Percentiles rank a stretch among this genome's conserved stretches.
phyloP scores from a whole-genome alignment of 2,888 invertebrate genomes.

The Leptinotarsa tumamoca region DNA sequence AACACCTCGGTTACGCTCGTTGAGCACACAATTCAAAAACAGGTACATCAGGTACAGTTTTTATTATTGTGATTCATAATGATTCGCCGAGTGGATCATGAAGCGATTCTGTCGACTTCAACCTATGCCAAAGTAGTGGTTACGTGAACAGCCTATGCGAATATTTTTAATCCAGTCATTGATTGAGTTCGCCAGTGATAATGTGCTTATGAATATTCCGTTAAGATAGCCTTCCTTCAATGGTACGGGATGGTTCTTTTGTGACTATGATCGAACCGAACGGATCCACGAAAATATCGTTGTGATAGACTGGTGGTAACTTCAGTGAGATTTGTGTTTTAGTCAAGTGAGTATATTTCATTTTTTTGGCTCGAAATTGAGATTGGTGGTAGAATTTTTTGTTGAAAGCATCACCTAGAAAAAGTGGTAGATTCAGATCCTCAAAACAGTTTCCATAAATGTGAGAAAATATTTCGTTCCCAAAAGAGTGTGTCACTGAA shows the following conservation, averaged over 20 bases:
- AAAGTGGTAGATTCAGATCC: no score
- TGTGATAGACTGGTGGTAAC: neutral
- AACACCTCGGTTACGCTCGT: conserved; percentile 31
- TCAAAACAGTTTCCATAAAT: no score
- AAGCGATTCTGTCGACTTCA: conserved; percentile 20
- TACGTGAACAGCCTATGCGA: neutral
- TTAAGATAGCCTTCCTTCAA: neutral
- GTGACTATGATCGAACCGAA: neutral
- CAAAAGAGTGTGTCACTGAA: no score
- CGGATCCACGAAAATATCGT: no score
- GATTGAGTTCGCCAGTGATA: neutral
- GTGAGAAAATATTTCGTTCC: no score
- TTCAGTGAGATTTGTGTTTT: neutral
- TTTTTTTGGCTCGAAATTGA: neutral
- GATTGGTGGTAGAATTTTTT: no score
- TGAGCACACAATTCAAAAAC: conserved; percentile 36
- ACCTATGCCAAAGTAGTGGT: conserved; percentile 1
- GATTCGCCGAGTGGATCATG: conserved; percentile 19
- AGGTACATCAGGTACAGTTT: conserved; percentile 34
- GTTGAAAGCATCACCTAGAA: no score
- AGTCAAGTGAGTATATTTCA: neutral
- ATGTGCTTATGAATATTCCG: conserved; percentile 9
- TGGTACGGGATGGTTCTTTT: neutral
- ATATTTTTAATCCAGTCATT: conserved; percentile 1
- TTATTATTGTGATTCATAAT: conserved; percentile 37